phyloP scores from a whole-genome alignment of 2,888 invertebrate species.

The Noctuana brunneofusca region DNA sequence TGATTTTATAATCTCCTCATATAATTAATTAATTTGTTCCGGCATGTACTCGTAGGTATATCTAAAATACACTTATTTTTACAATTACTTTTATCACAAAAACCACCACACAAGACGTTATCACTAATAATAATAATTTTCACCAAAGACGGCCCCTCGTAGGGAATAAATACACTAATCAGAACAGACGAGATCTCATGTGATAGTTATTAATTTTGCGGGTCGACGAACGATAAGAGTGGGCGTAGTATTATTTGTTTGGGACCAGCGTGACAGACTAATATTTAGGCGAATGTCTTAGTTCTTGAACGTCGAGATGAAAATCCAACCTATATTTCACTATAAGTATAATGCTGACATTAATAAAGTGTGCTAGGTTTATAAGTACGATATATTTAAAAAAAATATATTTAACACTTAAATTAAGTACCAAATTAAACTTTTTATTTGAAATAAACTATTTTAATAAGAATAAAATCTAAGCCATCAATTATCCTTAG shows the following conservation, averaged over 20 bases:
- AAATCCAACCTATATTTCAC: too few species aligned
- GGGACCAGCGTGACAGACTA: not conserved
- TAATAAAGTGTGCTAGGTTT: too few species aligned
- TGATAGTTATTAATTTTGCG: not conserved
- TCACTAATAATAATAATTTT: too few species aligned
- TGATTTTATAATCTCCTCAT: too few species aligned
- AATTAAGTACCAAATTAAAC: not conserved
- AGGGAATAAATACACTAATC: not conserved
- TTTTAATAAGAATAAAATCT: not conserved
- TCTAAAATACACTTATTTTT: too few species aligned
- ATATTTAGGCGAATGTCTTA: not conserved
- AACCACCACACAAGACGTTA: too few species aligned
- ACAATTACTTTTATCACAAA: too few species aligned
- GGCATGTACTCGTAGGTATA: too few species aligned
- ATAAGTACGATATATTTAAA: too few species aligned
- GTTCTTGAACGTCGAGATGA: not conserved
- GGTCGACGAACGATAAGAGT: slow-evolving; percentile 8
- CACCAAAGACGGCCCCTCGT: not conserved
- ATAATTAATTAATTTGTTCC: too few species aligned
- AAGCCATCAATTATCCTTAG: not conserved
- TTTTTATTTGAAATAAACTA: not conserved
- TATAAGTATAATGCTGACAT: too few species aligned
- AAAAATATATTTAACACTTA: too few species aligned
- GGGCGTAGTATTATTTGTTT: not conserved
- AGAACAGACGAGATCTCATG: not conserved